These are phyloP conservation scores for Eupeodes latifasciatus DNA, from an alignment of 2,888 invertebrate genomes.

Conservation along the genomic window DNA sequence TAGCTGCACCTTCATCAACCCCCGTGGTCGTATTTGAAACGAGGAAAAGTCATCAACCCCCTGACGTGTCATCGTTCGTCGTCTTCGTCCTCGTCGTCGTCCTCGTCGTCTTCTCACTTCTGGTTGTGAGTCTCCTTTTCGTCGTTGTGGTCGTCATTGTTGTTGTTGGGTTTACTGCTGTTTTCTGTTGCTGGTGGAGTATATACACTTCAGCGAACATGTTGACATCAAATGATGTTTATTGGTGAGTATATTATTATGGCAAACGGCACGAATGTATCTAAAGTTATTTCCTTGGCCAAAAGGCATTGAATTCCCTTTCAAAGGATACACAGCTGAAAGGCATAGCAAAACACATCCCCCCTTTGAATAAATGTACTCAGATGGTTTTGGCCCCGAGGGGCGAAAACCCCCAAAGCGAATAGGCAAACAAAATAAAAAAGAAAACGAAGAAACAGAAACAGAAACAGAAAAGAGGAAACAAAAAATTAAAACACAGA, in stretches of 20 bases:
- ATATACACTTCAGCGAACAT: conserved; percentile 78
- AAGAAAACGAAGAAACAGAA: not conserved
- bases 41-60: conserved; percentile 74
- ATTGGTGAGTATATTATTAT: conserved; percentile 79
- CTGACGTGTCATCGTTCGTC: conserved; percentile 39
- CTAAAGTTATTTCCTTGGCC: conserved; percentile 57
- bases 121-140: not conserved
- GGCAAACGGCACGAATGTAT: conserved; percentile 40
- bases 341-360: not conserved
- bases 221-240: conserved; percentile 82
- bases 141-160: not conserved
- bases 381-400: not conserved
- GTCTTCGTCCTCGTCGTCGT: too few species aligned
- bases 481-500: conserved; percentile 66
- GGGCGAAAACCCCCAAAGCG: conserved; percentile 31
- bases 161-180: conserved; percentile 21
- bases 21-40: conserved; percentile 3
- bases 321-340: conserved; percentile 59
- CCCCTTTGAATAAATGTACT: too few species aligned
- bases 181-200: conserved; percentile 14
- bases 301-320: conserved; percentile 51
- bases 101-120: conserved; percentile 29
- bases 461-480: not conserved
- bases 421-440: conserved; percentile 39
- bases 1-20: not conserved